Base-by-base conservation (phyloP, 2,888 invertebrate genomes). In the Macrophya alboannulata region DNA sequence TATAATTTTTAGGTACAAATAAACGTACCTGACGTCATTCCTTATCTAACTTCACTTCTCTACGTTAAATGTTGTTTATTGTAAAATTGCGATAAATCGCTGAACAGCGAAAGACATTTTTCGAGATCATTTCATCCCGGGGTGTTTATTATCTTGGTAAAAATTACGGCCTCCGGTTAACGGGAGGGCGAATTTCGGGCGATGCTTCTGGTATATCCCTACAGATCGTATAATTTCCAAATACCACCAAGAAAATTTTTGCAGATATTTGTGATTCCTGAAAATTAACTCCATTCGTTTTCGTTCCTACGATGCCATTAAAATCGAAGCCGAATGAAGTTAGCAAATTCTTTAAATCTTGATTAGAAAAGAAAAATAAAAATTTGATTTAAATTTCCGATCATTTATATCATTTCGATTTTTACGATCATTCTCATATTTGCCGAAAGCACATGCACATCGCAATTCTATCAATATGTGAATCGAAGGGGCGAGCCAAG, bases 401-500 rank as follows among this genome's bases (percentile, higher is more conserved):
- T 68, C 31, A 68, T 68, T 37, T 17, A 15, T 37, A 17, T 25
- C 5, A 37, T 37, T 37, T 68, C 68, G 17, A 37, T 37, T 68
- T 37, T 17, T 68, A 6, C 37, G 15, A 62, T 25, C 62, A 62
- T 10, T 12, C 62, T 21, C 62, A 21, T 31, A 9, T 15, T 37
- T 31, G 15, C 31, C 12, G 40, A 9, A n/a, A 74, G 43, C 15
- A 74, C 12, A 62, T 8, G n/a, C 4, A 74, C 45, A 43, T 45
- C n/a, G 72, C 31, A 21, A 17, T 45, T 45, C n/a, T n/a, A 74
- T 74, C 55, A 25, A 17, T 55, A 77, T 77, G 21, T 37, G 51
- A 81, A 43, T 62, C 81, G 62, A 81, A 43, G n/a, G 40, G 43
- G 81, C 21, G 81, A 81, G 59, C 81, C 81, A 59, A 81, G n/a